A percentile compares a stretch with the other conserved stretches of the same genome.
Evolutionary conservation across 2,797 vertebrate genomes (phyloP).

Genomic region (Philypnodon macrostomus): DNA sequence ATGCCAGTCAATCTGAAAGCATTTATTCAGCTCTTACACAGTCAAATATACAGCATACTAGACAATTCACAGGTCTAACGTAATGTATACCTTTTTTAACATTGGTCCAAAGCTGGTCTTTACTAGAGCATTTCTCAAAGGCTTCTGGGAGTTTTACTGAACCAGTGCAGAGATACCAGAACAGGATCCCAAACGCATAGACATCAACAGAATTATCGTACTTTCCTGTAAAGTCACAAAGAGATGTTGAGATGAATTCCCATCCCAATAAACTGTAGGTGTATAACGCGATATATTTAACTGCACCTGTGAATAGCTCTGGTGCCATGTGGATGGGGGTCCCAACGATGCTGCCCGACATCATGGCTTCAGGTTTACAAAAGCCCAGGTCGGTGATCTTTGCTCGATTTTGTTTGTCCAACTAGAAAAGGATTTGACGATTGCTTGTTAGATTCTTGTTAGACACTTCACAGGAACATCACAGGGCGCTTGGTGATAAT

Average conservation of each 20-base stretch:
- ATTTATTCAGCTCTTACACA: too few species aligned
- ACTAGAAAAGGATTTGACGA: slow-evolving; percentile 72
- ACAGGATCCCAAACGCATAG: slow-evolving; percentile 97
- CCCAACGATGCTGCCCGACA: slow-evolving; percentile 98
- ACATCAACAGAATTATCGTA: slow-evolving; percentile 98
- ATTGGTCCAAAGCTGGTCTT: slow-evolving; percentile 98
- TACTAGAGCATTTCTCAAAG: slow-evolving; percentile 96
- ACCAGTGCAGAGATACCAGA: slow-evolving; percentile 98
- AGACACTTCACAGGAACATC: too few species aligned
- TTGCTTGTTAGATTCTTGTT: too few species aligned
- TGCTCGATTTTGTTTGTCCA: slow-evolving; percentile 94
- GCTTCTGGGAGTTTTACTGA: slow-evolving; percentile 95
- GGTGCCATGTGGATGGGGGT: slow-evolving; percentile 99
- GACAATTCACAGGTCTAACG: too few species aligned
- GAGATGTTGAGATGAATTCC: too few species aligned
- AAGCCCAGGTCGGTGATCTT: slow-evolving; percentile 98
- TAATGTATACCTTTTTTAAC: slow-evolving; percentile 87
- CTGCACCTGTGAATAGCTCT: slow-evolving; percentile 93
- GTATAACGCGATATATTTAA: background rate
- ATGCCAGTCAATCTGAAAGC: too few species aligned
- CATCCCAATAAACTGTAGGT: too few species aligned
- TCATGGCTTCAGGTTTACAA: slow-evolving; percentile 99
- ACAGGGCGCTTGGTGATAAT: too few species aligned
- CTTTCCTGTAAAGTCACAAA: slow-evolving; percentile 80
- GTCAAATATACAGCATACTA: too few species aligned